Evolutionary conservation across 2,113 vertebrate genomes (phyloP).

Genomic region (Scomber japonicus): DNA sequence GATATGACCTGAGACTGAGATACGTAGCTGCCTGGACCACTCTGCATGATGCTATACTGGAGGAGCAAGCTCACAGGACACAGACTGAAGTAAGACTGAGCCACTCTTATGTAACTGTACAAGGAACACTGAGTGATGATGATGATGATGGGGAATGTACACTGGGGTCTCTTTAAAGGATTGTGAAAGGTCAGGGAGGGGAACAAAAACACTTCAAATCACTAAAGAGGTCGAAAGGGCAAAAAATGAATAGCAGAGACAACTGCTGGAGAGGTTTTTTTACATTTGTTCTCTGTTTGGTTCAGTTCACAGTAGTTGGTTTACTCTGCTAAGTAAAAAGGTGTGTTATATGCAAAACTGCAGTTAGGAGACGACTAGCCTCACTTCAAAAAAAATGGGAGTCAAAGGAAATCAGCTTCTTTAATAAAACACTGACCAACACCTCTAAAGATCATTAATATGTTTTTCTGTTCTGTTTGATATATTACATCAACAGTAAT

Average conservation of each 20-base stretch:
- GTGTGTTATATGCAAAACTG: too few species aligned
- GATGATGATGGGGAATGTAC: background rate
- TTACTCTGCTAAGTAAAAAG: background rate
- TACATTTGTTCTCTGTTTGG: background rate
- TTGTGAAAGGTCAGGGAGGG: conserved; percentile 14
- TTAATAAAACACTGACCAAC: too few species aligned
- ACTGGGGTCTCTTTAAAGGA: conserved; percentile 12
- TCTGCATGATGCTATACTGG: conserved; percentile 91
- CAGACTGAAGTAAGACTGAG: conserved; percentile 66
- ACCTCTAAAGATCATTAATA: too few species aligned
- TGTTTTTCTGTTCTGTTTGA: too few species aligned
- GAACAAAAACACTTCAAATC: conserved; percentile 42
- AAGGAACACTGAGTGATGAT: conserved; percentile 6
- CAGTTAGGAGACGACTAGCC: too few species aligned
- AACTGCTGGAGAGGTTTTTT: background rate
- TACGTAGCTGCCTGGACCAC: conserved; percentile 94
- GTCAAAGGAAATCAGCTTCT: too few species aligned
- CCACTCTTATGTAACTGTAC: background rate
- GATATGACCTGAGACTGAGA: conserved; percentile 92
- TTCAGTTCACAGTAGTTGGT: background rate
- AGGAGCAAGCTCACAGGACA: conserved; percentile 81
- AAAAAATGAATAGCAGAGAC: background rate
- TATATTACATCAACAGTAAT: background rate
- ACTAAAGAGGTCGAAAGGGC: conserved; percentile 31
- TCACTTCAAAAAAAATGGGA: too few species aligned